Conservation (phyloP, 2,888 invertebrate genomes). For the Pharmacophagus antenor region DNA sequence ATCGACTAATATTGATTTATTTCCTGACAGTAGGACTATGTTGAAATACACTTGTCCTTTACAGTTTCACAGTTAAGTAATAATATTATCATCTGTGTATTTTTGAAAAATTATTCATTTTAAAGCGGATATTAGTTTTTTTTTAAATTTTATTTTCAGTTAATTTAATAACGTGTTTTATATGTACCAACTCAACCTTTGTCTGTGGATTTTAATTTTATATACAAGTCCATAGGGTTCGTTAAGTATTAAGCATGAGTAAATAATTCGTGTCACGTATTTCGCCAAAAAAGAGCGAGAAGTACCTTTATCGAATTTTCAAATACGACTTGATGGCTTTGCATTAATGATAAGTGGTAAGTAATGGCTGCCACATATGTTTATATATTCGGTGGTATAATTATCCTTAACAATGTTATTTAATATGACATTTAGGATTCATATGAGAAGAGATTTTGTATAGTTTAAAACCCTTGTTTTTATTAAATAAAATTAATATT, state of each 20-base stretch:
- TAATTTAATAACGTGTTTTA: no score
- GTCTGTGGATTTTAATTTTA: no score
- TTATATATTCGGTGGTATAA: background rate
- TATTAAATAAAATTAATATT: no score
- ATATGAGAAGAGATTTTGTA: background rate
- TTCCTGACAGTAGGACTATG: slow-evolving; percentile 12
- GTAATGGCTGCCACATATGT: slow-evolving; percentile 10
- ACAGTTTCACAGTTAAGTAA: background rate
- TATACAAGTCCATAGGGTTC: no score
- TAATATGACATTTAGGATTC: background rate
- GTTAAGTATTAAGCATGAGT: background rate
- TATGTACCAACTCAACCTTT: no score
- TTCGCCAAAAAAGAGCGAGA: background rate
- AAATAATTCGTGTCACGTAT: background rate
- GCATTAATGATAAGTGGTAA: slow-evolving; percentile 9
- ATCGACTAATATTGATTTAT: slow-evolving; percentile 20
- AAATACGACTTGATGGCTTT: slow-evolving; percentile 10
- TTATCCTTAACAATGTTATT: background rate
- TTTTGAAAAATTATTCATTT: no score
- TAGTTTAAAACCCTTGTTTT: background rate
- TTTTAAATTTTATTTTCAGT: no score
- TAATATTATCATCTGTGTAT: background rate
- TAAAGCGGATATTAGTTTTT: no score
- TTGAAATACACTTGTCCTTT: slow-evolving; percentile 6
- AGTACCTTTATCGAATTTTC: slow-evolving; percentile 2